phyloP scores from a whole-genome alignment of 1,140 invertebrate genomes.

The Cyrtorhinus lividipennis region DNA sequence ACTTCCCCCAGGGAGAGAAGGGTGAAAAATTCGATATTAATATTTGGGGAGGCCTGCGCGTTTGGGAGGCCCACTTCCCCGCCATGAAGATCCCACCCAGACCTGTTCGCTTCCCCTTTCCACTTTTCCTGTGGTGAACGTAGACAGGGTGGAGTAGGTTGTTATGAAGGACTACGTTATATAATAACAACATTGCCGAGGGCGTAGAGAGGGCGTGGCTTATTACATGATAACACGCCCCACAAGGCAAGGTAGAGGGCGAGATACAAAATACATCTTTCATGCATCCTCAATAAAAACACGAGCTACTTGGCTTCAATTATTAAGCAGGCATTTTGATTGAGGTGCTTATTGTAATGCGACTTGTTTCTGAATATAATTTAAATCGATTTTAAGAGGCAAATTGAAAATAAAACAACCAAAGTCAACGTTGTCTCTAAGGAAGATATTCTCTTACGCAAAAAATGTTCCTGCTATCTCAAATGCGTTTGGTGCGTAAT shows the following conservation, averaged over 20 bases:
- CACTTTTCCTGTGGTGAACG: background rate
- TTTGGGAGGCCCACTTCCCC: background rate
- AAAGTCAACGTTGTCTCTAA: too few relatives aligned
- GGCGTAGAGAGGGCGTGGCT: slow-evolving; percentile 4
- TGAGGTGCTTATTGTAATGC: too few relatives aligned
- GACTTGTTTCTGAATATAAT: too few relatives aligned
- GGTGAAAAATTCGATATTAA: slow-evolving; percentile 15
- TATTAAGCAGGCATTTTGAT: too few relatives aligned
- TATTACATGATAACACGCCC: background rate
- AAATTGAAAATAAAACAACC: too few relatives aligned
- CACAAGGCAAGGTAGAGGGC: background rate
- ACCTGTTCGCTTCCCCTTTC: background rate
- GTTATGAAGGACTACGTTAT: slow-evolving; percentile 13
- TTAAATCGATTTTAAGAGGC: too few relatives aligned
- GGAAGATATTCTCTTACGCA: too few relatives aligned
- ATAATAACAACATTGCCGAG: background rate
- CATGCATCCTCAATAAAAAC: too few relatives aligned
- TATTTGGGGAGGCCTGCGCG: slow-evolving; percentile 12
- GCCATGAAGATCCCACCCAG: background rate
- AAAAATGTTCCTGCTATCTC: too few relatives aligned
- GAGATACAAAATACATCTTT: background rate
- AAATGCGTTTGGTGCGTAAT: too few relatives aligned
- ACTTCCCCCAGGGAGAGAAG: background rate
- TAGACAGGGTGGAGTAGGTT: background rate
- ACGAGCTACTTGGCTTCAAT: too few relatives aligned